phyloP scores from a whole-genome alignment of 2,113 vertebrate genomes.

The Chunga burmeisteri region DNA sequence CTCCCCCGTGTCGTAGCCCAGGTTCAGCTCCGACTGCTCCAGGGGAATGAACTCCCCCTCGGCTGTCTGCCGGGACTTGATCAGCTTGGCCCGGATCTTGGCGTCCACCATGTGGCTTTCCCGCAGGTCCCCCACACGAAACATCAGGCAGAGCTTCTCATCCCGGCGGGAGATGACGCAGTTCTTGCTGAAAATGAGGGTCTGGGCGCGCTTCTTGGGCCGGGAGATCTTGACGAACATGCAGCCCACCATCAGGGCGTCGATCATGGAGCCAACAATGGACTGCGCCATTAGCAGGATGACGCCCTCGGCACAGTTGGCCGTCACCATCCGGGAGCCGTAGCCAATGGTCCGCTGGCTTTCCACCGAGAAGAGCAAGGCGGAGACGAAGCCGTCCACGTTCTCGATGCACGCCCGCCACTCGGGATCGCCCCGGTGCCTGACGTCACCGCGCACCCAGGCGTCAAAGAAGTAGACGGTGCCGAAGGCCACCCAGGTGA shows the following conservation, averaged over 20 bases:
- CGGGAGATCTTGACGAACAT: slow-evolving; percentile 89
- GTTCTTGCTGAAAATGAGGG: slow-evolving; percentile 85
- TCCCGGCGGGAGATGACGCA: slow-evolving; percentile 81
- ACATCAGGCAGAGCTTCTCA: slow-evolving; percentile 80
- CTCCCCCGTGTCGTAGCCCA: slow-evolving; percentile 82
- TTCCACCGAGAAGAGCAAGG: slow-evolving; percentile 82
- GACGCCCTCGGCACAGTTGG: slow-evolving; percentile 76
- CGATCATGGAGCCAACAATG: slow-evolving; percentile 82
- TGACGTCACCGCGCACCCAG: slow-evolving; percentile 74
- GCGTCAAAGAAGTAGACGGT: slow-evolving; percentile 78
- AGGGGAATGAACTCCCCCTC: slow-evolving; percentile 86
- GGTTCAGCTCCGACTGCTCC: slow-evolving; percentile 85
- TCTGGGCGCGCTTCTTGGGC: slow-evolving; percentile 84
- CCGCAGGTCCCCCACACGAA: slow-evolving; percentile 82
- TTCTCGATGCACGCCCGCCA: slow-evolving; percentile 81
- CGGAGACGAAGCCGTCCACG: slow-evolving; percentile 78
- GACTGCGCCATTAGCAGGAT: slow-evolving; percentile 81
- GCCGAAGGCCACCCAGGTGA: slow-evolving; percentile 82
- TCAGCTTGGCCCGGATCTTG: slow-evolving; percentile 84
- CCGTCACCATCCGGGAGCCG: slow-evolving; percentile 79
- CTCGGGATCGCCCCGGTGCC: slow-evolving; percentile 71
- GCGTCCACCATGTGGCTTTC: slow-evolving; percentile 87
- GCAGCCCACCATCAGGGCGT: slow-evolving; percentile 85
- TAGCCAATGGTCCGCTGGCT: slow-evolving; percentile 86
- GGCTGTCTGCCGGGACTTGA: slow-evolving; percentile 83